phyloP scores from a whole-genome alignment of 2,797 vertebrate species.

The Apogon talboti region DNA sequence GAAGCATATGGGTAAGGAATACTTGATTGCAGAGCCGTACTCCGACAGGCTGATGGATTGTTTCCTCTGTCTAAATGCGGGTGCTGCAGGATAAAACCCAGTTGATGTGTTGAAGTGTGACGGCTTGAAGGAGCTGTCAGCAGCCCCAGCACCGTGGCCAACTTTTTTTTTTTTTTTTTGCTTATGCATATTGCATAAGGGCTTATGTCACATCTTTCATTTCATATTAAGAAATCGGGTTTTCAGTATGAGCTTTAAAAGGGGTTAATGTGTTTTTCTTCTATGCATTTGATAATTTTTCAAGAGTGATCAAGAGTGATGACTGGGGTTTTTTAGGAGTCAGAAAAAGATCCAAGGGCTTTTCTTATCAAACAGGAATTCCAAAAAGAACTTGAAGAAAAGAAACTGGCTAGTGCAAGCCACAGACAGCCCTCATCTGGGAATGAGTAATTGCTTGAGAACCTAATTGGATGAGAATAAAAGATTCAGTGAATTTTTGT shows the following conservation, averaged over 20 bases:
- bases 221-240: background rate
- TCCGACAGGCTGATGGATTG: slow-evolving; percentile 55
- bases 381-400: slow-evolving; percentile 1
- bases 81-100: slow-evolving; percentile 61
- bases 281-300: background rate
- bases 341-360: background rate
- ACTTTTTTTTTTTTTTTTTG: slow-evolving; percentile 11
- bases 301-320: background rate
- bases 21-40: slow-evolving; percentile 46
- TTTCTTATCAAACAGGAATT: slow-evolving; percentile 3
- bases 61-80: slow-evolving; percentile 56
- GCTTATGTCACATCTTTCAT: background rate
- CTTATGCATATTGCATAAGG: slow-evolving; percentile 11
- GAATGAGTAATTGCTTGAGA: slow-evolving; percentile 38
- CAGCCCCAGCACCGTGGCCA: slow-evolving; percentile 27
- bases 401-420: background rate
- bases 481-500: slow-evolving; percentile 38
- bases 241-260: background rate
- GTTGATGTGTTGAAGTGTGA: slow-evolving; percentile 58
- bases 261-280: background rate
- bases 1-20: slow-evolving; percentile 66
- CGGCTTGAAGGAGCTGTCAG: slow-evolving; percentile 59
- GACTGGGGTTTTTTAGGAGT: background rate
- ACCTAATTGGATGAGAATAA: slow-evolving; percentile 33
- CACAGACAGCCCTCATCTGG: slow-evolving; percentile 29